phyloP scores from a whole-genome alignment of 2,113 vertebrate species.

The Corythoichthys haematopterus region DNA sequence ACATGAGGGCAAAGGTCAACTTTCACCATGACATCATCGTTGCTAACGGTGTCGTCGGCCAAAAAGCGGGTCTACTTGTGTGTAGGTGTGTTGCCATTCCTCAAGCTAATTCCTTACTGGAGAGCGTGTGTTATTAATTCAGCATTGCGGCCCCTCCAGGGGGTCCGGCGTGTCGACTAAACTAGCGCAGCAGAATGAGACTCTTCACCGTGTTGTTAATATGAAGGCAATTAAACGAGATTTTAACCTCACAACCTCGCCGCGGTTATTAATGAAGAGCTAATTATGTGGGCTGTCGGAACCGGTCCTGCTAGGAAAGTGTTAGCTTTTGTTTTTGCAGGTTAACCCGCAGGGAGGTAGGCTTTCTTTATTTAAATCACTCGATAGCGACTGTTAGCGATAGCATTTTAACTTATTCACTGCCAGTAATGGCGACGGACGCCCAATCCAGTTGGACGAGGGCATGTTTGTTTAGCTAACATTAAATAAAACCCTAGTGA shows the following conservation, averaged over 20 bases:
- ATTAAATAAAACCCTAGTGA: too few species aligned
- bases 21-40: conserved; percentile 68
- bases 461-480: too few species aligned
- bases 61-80: conserved; percentile 1
- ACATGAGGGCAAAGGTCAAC: conserved; percentile 71
- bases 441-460: too few species aligned
- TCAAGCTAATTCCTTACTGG: conserved; percentile 90
- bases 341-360: too few species aligned
- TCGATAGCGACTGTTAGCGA: too few species aligned
- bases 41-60: conserved; percentile 37
- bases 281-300: conserved; percentile 82
- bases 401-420: too few species aligned
- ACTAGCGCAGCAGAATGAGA: conserved; percentile 94
- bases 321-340: background rate
- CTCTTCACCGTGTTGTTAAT: conserved; percentile 99
- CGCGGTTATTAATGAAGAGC: conserved; percentile 99
- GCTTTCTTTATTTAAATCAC: too few species aligned
- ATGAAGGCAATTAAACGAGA: conserved; percentile 99
- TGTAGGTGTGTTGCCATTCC: conserved; percentile 74
- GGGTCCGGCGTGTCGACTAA: conserved; percentile 77
- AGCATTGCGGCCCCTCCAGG: conserved; percentile 91
- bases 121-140: conserved; percentile 93
- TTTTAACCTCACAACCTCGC: conserved; percentile 99
- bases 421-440: too few species aligned
- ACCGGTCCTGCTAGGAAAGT: background rate